A percentile compares a stretch with the other conserved stretches of the same genome.
Evolutionary conservation across 2,888 invertebrate genomes (phyloP).

Genomic region (Electrophaes corylata): DNA sequence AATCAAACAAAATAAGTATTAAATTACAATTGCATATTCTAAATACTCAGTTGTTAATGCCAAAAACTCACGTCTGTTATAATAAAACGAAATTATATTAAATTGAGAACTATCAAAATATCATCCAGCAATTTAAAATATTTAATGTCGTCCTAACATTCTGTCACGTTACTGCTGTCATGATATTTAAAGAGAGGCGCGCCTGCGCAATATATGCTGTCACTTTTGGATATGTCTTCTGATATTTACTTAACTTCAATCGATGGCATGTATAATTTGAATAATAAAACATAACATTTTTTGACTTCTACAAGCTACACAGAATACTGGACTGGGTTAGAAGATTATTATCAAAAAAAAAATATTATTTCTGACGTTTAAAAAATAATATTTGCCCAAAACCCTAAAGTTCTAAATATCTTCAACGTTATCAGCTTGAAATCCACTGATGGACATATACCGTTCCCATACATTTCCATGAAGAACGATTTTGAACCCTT

Average conservation of each 20-base stretch:
- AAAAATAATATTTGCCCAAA: no score
- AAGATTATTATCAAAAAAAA: no score
- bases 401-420: no score
- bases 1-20: not conserved
- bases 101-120: conserved; percentile 41
- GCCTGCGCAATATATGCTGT: conserved; percentile 60
- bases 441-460: no score
- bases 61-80: conserved; percentile 26
- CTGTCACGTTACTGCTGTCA: conserved; percentile 53
- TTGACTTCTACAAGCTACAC: no score
- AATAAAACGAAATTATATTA: conserved; percentile 34
- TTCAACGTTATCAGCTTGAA: no score
- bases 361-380: no score
- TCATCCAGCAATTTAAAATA: conserved; percentile 34
- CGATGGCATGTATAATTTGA: conserved; percentile 21
- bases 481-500: no score
- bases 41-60: conserved; percentile 26
- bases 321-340: not conserved
- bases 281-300: no score
- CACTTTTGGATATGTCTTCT: conserved; percentile 32
- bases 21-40: not conserved
- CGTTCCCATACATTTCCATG: no score
- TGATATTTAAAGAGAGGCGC: conserved; percentile 57
- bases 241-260: conserved; percentile 3
- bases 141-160: conserved; percentile 44